Percentiles rank a stretch among this genome's conserved stretches.
phyloP scores from a whole-genome alignment of 2,888 invertebrate genomes.

The Noctua janthe region DNA sequence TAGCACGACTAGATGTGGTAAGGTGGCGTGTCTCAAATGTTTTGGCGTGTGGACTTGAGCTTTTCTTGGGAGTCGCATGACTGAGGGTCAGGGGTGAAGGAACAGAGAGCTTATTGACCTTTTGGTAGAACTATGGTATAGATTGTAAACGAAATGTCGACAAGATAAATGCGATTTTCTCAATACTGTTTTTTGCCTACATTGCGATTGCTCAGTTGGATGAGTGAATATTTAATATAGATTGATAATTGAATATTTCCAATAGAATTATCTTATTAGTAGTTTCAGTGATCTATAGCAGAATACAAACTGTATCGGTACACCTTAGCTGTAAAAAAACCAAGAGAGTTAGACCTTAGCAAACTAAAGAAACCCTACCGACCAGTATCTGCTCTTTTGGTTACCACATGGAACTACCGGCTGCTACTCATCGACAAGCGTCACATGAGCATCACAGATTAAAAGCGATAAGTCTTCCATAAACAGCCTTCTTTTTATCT shows the following conservation, averaged over 20 bases:
- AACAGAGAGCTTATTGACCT: conserved; percentile 13
- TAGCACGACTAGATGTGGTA: conserved; percentile 70
- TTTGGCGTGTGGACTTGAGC: conserved; percentile 6
- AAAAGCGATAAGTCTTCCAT: conserved; percentile 1
- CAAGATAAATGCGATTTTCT: neutral
- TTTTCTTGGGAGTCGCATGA: conserved; percentile 15
- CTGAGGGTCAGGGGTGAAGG: conserved; percentile 1
- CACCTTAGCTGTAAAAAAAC: too few relatives aligned
- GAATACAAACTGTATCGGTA: neutral
- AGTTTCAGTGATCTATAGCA: too few relatives aligned
- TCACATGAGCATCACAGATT: conserved; percentile 14
- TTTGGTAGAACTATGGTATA: neutral
- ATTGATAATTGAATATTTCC: neutral
- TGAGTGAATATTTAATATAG: neutral
- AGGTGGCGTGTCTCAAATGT: conserved; percentile 34
- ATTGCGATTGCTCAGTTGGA: neutral
- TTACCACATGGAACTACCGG: neutral
- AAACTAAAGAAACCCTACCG: neutral
- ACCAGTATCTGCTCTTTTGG: neutral
- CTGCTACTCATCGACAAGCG: neutral
- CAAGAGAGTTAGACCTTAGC: neutral
- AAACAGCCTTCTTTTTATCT: conserved; percentile 25
- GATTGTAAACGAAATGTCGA: neutral
- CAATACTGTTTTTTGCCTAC: neutral
- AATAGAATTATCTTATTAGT: neutral